Conservation (phyloP, 2,888 invertebrate species). For the Troglohyphantes excavatus region DNA sequence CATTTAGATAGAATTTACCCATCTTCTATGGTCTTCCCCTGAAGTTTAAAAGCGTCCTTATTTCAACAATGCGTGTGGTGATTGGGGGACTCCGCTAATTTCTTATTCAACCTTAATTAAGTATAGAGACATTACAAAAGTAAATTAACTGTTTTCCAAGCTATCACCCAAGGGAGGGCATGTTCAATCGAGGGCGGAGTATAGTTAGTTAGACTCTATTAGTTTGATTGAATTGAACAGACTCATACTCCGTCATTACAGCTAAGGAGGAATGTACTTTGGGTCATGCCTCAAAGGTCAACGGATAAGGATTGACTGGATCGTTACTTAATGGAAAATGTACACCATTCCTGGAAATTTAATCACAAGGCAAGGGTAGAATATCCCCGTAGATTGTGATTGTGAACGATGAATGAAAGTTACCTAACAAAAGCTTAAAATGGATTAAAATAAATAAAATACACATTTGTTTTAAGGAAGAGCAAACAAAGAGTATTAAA, state of each 20-base stretch:
- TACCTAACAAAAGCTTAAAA: no score
- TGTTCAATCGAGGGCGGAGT: background rate
- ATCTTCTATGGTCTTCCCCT: background rate
- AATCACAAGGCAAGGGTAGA: background rate
- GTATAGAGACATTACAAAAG: background rate
- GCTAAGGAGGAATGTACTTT: background rate
- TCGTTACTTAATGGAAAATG: constrained; percentile 3
- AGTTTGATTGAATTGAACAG: constrained; percentile 27
- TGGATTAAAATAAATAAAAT: no score
- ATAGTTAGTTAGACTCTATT: constrained; percentile 6
- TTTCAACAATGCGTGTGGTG: constrained; percentile 21
- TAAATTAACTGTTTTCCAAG: constrained; percentile 28
- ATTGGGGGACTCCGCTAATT: background rate
- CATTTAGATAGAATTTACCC: background rate
- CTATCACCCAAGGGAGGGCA: background rate
- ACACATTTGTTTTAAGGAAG: no score
- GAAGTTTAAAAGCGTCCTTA: constrained; percentile 2
- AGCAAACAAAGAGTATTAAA: no score
- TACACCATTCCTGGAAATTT: background rate
- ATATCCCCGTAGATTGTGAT: no score
- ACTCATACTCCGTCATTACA: constrained; percentile 1
- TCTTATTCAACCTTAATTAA: constrained; percentile 26
- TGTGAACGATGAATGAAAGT: no score
- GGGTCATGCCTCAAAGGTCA: constrained; percentile 9
- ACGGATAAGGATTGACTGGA: background rate